phyloP scores from a whole-genome alignment of 1,140 invertebrate genomes.

The Coptotermes formosanus region DNA sequence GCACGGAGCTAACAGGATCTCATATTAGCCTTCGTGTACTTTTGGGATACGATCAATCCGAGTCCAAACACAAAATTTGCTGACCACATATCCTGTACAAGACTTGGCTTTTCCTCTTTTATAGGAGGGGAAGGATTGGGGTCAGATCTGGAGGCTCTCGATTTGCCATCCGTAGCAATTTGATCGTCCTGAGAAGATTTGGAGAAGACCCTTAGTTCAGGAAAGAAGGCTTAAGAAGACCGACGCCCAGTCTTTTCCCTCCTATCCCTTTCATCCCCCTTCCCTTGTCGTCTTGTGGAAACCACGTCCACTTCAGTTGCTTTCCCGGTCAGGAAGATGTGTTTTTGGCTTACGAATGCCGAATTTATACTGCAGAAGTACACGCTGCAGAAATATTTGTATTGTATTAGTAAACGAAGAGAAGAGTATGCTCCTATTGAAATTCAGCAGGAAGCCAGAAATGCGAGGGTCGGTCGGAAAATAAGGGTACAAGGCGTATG shows the following conservation, averaged over 20 bases:
- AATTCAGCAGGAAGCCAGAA: not conserved
- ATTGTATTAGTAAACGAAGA: no score
- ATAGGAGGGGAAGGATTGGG: not conserved
- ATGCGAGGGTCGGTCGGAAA: no score
- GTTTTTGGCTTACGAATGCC: not conserved
- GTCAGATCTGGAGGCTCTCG: not conserved
- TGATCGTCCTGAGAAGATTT: not conserved
- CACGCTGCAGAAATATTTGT: not conserved
- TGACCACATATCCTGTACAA: not conserved
- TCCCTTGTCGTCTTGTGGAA: constrained; percentile 14
- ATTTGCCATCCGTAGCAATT: not conserved
- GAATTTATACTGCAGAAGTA: not conserved
- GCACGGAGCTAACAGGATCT: not conserved
- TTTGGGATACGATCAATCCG: not conserved
- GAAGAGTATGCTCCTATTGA: no score
- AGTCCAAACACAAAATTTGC: not conserved
- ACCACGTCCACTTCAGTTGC: constrained; percentile 13
- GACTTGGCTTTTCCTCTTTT: not conserved
- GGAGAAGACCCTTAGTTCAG: constrained; percentile 10
- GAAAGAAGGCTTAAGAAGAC: constrained; percentile 15
- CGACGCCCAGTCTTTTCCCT: not conserved
- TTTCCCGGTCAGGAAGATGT: not conserved
- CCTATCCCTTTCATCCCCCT: not conserved
- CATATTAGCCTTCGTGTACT: not conserved
- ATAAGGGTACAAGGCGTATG: no score